Evolutionary conservation across 2,113 vertebrate genomes (phyloP), one percentile per base, ranked within the genome.

Genomic region (Prunella fulvescens): DNA sequence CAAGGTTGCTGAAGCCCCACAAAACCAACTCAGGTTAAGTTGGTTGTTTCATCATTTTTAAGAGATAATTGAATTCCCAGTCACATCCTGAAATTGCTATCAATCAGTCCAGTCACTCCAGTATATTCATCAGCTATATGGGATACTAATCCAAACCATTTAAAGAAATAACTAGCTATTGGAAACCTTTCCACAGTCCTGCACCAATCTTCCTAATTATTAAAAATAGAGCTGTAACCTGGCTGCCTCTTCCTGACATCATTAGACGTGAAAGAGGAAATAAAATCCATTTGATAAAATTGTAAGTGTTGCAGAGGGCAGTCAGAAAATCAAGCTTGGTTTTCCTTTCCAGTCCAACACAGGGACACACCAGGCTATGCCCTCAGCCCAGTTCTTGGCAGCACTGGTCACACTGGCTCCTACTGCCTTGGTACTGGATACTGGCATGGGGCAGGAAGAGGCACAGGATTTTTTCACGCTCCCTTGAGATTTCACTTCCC

Each of bases 361-460:
- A 6, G 47, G 51, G 37, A 19, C 23, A 10, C 14, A 4, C 6
- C 50, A 5, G 33, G 56, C 31, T 8, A 1, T 24, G 45, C 12
- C 42, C 47, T 23, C 47, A 40, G 66, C 39, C 58, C 40, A 8
- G 74, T 1, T 40, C 42, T 31, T 40, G 19, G 8, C 65, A 65
- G 82, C 23, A 5, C 17, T 11, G n/a, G 39, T 44, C 7, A 2
- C 2, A 3, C 9, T 8, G 6, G 40, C 18, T 56, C 40, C 35
- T 17, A 45, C 19, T 23, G 73, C 22, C 72, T 23, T 6, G 19
- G 56, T 23, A 25, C 31, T 22, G 50, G 47, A 37, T 50, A 60
- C 56, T 14, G 9, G 22, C 9, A 2, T 0, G 3, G 29, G 51
- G 25, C 79, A 61, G 16, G 20, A 28, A 13, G 2, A 1, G 58